Evolutionary conservation across 2,113 vertebrate genomes (phyloP), one percentile per base, ranked within the genome.

Genomic region (Probosciger aterrimus): DNA sequence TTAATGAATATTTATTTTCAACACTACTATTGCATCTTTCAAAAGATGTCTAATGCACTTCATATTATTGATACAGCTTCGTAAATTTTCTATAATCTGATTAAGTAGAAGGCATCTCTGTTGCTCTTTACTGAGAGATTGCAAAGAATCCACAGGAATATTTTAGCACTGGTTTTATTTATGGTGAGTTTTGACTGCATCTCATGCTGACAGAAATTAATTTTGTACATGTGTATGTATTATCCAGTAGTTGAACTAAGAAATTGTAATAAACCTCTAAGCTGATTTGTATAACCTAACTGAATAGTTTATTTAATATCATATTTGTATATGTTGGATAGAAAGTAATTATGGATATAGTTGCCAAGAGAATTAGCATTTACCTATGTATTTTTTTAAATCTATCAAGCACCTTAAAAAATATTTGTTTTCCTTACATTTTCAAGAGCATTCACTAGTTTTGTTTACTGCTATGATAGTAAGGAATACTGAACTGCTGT

Each of bases 1-100:
- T 14, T 14, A 57, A 19, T 33, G n/a, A 57, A 57, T 14, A 64
- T 52, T 92, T 90, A 52, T 76, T 92, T 86, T 80, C 84, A 92
- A 68, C 67, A 82, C 3, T 88, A 86, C 55, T 70, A 75, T 64
- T 88, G 30, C 4, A 62, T 75, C 64, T 96, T 92, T 92, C 96
- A 86, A 86, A 92, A 95, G 82, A 91, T 91, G 46, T 90, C 64
- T 89, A 79, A 79, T 80, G n/a, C 18, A 85, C 71, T 95, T 92
- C 31, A 30, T 23, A 63, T 67, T 82, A 60, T 77, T 91, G 47
- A 67, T 49, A n/a, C 5, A 1, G 20, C 3, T 73, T 77, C 30
- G 5, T 39, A 77, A 71, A 3, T 46, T 82, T 87, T 88, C 43
- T 88, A 10, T 44, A 71, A 50, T 16, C 25, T 76, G 11, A 8